A percentile compares a stretch with the other conserved stretches of the same genome.
Evolutionary conservation across 2,797 vertebrate species (phyloP).

Genomic region (Austrolebias charrua): DNA sequence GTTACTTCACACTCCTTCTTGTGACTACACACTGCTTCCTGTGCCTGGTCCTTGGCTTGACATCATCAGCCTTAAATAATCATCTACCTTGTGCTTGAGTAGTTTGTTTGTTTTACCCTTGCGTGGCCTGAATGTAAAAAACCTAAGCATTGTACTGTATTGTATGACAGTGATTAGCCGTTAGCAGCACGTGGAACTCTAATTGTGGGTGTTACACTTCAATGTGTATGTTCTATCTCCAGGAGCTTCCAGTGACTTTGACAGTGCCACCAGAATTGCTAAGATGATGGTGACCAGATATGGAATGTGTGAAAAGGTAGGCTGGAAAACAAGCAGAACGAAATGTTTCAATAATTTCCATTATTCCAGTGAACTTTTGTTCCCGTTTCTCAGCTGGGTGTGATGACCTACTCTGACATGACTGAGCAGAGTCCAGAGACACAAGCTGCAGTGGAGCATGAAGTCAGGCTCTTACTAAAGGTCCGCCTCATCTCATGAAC

Average conservation of each 20-base stretch:
- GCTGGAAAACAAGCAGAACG: neutral
- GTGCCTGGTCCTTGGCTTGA: no score
- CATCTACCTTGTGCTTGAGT: no score
- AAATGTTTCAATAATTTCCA: neutral
- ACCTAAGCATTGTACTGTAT: no score
- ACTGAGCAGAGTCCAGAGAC: constrained; percentile 93
- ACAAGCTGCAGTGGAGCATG: constrained; percentile 94
- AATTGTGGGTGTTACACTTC: no score
- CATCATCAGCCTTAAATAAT: no score
- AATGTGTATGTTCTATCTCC: constrained; percentile 11
- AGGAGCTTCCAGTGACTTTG: constrained; percentile 99
- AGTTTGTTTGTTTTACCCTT: no score
- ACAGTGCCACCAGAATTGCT: constrained; percentile 94
- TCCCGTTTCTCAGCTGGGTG: constrained; percentile 84
- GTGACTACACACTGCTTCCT: no score
- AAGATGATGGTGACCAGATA: constrained; percentile 96
- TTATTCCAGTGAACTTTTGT: neutral
- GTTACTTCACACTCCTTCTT: no score
- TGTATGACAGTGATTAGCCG: no score
- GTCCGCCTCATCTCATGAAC: constrained; percentile 62
- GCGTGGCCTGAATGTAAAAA: no score
- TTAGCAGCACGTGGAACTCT: no score
- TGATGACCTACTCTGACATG: constrained; percentile 93
- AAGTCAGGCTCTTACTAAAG: constrained; percentile 90
- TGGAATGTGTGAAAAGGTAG: constrained; percentile 98